Conservation (phyloP, 92 coral and sea anemone genomes). For the Paramuricea clavata region DNA sequence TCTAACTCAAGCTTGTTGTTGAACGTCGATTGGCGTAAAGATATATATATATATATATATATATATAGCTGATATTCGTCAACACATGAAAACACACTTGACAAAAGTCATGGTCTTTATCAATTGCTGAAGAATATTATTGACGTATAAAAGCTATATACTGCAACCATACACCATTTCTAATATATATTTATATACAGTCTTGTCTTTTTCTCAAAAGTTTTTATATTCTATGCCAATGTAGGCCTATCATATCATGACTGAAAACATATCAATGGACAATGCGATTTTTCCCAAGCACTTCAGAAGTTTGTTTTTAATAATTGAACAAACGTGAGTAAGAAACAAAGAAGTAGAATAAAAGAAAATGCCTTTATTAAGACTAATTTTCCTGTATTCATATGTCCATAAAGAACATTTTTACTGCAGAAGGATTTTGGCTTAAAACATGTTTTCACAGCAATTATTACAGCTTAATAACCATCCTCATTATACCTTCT, state of each 20-base stretch:
- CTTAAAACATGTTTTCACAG: not conserved
- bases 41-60: too few relatives aligned
- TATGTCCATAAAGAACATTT: not conserved
- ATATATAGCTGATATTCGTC: too few relatives aligned
- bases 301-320: slow-evolving; percentile 8
- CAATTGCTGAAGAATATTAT: too few relatives aligned
- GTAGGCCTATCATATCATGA: not conserved
- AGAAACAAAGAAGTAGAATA: not conserved
- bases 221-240: not conserved
- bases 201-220: too few relatives aligned
- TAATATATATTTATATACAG: too few relatives aligned
- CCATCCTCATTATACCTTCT: not conserved
- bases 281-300: not conserved
- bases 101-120: too few relatives aligned
- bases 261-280: not conserved
- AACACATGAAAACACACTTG: too few relatives aligned
- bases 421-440: not conserved
- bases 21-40: too few relatives aligned
- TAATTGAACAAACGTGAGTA: slow-evolving; percentile 4
- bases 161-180: too few relatives aligned
- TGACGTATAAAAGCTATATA: too few relatives aligned
- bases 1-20: too few relatives aligned
- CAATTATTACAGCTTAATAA: not conserved
- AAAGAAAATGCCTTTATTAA: not conserved
- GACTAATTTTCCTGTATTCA: not conserved